A percentile compares a stretch with the other conserved stretches of the same genome.
These are phyloP conservation scores for Leptopilina drosophilae DNA, from an alignment of 2,888 invertebrate genomes.

Conservation along the genomic window DNA sequence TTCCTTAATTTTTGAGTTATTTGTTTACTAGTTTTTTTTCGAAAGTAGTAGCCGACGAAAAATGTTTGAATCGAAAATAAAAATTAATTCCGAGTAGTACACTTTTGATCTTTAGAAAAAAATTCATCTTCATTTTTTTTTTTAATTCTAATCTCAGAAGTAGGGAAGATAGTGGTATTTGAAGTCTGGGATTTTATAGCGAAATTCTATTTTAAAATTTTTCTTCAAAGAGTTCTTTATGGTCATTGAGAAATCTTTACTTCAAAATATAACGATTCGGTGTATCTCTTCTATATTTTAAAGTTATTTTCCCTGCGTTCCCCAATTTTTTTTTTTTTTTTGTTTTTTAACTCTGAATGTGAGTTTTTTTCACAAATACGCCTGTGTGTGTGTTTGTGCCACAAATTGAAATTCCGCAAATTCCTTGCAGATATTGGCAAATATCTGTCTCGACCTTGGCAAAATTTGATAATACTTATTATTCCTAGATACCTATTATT, in stretches of 20 bases:
- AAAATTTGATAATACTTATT: background rate
- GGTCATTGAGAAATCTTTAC: background rate
- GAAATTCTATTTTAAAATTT: constrained; percentile 31
- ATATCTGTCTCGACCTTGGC: constrained; percentile 16
- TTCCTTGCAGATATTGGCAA: background rate
- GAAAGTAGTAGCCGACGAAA: too few relatives aligned
- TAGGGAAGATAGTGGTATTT: background rate
- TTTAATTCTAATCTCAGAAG: background rate
- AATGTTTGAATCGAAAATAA: too few relatives aligned
- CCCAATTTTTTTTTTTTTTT: background rate
- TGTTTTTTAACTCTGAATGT: background rate
- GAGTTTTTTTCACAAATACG: background rate
- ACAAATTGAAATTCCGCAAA: constrained; percentile 37
- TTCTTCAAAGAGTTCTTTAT: constrained; percentile 2
- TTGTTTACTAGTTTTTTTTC: too few relatives aligned
- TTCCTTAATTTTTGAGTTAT: too few relatives aligned
- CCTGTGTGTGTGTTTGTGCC: background rate
- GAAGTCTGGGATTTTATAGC: background rate
- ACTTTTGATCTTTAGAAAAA: background rate
- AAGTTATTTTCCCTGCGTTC: background rate
- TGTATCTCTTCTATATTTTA: constrained; percentile 3
- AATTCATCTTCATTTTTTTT: background rate
- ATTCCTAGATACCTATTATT: constrained; percentile 7
- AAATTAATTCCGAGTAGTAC: too few relatives aligned
- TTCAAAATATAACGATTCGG: constrained; percentile 11